These are phyloP conservation scores for Musca vetustissima DNA, from an alignment of 1,140 invertebrate species.

Conservation along the genomic window DNA sequence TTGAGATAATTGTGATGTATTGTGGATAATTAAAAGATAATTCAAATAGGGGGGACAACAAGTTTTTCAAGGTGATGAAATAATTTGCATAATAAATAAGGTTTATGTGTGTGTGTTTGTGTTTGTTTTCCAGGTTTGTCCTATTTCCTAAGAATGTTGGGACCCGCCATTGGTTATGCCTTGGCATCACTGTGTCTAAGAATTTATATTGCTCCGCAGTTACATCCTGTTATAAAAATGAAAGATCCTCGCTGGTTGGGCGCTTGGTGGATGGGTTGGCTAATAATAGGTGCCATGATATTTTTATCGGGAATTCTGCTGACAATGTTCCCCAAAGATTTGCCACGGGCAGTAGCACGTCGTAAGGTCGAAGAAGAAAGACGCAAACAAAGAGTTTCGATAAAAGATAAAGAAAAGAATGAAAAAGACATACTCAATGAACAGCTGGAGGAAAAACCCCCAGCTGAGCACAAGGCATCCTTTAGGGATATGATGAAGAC, in stretches of 20 bases:
- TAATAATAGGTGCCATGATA: conserved; percentile 67
- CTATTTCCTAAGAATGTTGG: conserved; percentile 70
- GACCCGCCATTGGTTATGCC: conserved; percentile 71
- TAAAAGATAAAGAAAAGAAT: conserved; percentile 24
- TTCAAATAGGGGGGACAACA: too few relatives aligned
- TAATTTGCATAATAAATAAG: too few relatives aligned
- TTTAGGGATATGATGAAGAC: conserved; percentile 64
- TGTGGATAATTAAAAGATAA: too few relatives aligned
- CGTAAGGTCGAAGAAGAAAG: conserved; percentile 56
- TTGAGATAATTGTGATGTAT: too few relatives aligned
- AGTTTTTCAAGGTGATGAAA: too few relatives aligned
- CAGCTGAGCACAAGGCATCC: conserved; percentile 52
- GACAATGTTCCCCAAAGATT: conserved; percentile 66
- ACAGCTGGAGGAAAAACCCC: conserved; percentile 35
- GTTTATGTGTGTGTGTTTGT: too few relatives aligned
- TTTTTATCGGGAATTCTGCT: conserved; percentile 66
- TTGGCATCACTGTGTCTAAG: conserved; percentile 70
- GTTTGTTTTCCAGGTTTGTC: conserved; percentile 60
- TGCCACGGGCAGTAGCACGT: conserved; percentile 64
- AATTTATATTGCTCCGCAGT: conserved; percentile 68
- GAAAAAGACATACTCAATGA: conserved; percentile 38
- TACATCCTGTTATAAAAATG: conserved; percentile 69
- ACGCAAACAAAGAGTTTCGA: conserved; percentile 31
- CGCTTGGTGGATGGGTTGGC: conserved; percentile 80
- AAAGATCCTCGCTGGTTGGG: conserved; percentile 75